These are phyloP conservation scores for Drosophila cracens DNA, from an alignment of 2,888 invertebrate species.

Conservation along the genomic window DNA sequence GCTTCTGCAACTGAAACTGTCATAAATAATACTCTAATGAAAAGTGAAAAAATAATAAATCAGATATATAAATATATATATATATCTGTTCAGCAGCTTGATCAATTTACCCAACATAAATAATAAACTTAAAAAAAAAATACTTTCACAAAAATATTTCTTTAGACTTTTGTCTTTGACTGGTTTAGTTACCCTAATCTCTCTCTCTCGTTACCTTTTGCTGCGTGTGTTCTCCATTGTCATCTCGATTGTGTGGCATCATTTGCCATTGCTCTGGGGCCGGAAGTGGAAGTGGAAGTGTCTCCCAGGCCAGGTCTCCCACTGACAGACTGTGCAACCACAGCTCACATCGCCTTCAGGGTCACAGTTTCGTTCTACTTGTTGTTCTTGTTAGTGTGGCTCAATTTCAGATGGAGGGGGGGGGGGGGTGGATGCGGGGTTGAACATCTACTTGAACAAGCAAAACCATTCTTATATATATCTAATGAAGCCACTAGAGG, in stretches of 20 bases:
- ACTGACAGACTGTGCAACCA: constrained; percentile 4
- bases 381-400: constrained; percentile 9
- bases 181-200: not conserved
- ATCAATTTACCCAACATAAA: not conserved
- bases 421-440: too few species aligned
- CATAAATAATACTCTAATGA: too few species aligned
- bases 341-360: constrained; percentile 37
- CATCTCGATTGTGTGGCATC: constrained; percentile 1
- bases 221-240: not conserved
- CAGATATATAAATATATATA: not conserved
- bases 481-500: constrained; percentile 71
- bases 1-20: too few species aligned
- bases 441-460: constrained; percentile 17
- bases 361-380: constrained; percentile 23
- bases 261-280: constrained; percentile 4
- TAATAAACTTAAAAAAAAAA: not conserved
- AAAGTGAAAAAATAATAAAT: not conserved
- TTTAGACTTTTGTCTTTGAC: not conserved
- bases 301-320: constrained; percentile 9
- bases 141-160: not conserved
- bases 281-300: constrained; percentile 21
- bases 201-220: too few species aligned
- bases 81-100: not conserved
- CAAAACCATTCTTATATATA: constrained; percentile 20
- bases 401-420: constrained; percentile 1